phyloP scores from a whole-genome alignment of 2,797 vertebrate genomes.

The Gallinago nigripennis region DNA sequence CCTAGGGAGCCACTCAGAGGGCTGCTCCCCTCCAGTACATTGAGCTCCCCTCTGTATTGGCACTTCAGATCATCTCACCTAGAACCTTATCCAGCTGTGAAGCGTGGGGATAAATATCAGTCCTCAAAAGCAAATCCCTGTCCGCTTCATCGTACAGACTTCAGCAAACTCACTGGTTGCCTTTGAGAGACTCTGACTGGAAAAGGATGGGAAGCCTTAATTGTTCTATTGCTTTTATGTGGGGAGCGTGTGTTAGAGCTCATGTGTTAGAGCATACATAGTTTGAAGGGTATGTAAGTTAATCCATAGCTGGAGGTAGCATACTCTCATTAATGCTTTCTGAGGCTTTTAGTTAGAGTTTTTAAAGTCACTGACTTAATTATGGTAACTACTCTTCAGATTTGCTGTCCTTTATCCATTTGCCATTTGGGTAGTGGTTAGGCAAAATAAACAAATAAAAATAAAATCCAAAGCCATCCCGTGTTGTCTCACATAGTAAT shows the following conservation, averaged over 20 bases:
- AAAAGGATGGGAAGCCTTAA: not conserved
- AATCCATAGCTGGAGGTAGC: not conserved
- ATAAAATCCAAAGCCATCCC: not conserved
- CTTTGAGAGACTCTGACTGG: not conserved
- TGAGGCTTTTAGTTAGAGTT: not conserved
- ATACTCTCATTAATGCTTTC: not conserved
- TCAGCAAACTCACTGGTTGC: not conserved
- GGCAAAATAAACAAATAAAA: not conserved
- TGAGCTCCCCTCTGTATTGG: not conserved
- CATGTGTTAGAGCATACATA: not conserved
- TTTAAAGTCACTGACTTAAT: not conserved
- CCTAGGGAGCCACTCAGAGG: not conserved
- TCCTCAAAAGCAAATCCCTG: not conserved
- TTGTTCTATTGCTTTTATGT: not conserved
- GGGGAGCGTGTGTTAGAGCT: not conserved
- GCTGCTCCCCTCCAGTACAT: not conserved
- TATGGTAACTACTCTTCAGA: not conserved
- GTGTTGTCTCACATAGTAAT: not conserved
- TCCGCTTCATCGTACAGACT: not conserved
- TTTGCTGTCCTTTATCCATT: not conserved
- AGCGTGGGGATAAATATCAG: not conserved
- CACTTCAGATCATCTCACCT: not conserved
- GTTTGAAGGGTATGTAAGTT: not conserved
- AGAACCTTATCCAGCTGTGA: not conserved
- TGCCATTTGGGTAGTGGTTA: not conserved